Conservation (phyloP, 2,888 invertebrate species). For the Ormyrus pomaceus region DNA sequence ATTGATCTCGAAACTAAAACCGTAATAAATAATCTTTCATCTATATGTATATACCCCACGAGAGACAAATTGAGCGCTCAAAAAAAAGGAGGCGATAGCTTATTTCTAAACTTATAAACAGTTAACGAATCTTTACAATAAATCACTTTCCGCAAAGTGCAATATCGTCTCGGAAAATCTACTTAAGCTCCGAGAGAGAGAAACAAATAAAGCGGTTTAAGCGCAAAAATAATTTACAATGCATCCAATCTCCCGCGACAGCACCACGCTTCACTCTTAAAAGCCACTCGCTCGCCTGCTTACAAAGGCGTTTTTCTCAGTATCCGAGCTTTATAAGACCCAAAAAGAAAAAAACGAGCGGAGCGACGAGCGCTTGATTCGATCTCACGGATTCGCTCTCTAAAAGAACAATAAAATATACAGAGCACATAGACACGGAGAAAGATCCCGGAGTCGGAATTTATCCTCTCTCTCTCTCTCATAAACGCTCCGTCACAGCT, state of each 20-base stretch:
- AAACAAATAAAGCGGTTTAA: no score
- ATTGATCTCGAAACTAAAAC: neutral
- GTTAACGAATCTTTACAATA: no score
- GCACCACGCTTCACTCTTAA: conserved; percentile 13
- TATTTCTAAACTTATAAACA: no score
- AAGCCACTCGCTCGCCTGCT: conserved; percentile 12
- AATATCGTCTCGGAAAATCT: no score
- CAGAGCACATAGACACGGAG: conserved; percentile 34
- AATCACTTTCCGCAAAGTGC: no score
- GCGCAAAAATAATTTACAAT: conserved; percentile 13
- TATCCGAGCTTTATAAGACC: conserved; percentile 14
- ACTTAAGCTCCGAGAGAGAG: no score
- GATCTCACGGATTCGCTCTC: conserved; percentile 49
- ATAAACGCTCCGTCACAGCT: conserved; percentile 51
- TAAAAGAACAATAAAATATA: conserved; percentile 47
- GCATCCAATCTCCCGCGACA: neutral
- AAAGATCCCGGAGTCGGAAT: conserved; percentile 18
- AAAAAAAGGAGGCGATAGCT: no score
- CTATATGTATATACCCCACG: neutral
- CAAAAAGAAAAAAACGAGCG: neutral
- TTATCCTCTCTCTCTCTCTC: conserved; percentile 26
- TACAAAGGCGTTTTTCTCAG: conserved; percentile 40
- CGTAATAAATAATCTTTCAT: neutral
- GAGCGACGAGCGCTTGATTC: conserved; percentile 13
- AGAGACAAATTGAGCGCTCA: neutral